Conservation (phyloP, 2,797 vertebrate genomes). For the Sebastes matsubarae region DNA sequence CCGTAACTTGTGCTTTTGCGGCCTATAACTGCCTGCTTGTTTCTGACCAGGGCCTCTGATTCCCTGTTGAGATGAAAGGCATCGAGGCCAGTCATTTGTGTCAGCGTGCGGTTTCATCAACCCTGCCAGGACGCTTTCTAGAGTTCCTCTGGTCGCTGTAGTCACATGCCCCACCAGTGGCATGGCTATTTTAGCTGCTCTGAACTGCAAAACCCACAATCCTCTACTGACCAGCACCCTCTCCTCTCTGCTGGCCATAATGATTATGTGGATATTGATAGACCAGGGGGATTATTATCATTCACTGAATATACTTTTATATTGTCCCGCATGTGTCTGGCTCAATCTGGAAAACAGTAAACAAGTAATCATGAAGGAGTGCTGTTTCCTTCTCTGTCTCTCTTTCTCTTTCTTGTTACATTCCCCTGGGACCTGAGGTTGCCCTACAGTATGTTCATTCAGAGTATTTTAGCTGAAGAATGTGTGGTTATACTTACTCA, state of each 20-base stretch:
- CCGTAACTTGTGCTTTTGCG: constrained; percentile 71
- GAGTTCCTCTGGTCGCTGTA: constrained; percentile 69
- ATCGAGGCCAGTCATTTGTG: constrained; percentile 77
- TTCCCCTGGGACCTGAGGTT: neutral
- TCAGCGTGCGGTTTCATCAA: constrained; percentile 74
- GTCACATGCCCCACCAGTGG: constrained; percentile 68
- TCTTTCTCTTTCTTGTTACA: neutral
- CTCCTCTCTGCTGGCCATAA: constrained; percentile 75
- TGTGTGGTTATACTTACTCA: neutral
- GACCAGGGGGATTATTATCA: constrained; percentile 81
- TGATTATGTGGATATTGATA: constrained; percentile 82
- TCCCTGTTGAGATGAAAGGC: constrained; percentile 79
- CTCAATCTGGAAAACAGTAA: constrained; percentile 59
- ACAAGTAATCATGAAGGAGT: constrained; percentile 50
- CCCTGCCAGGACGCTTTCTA: constrained; percentile 67
- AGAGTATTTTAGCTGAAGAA: constrained; percentile 17
- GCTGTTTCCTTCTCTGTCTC: neutral
- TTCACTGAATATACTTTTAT: constrained; percentile 71
- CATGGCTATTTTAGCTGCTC: constrained; percentile 81
- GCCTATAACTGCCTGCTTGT: constrained; percentile 63
- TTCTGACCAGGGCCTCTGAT: constrained; percentile 68
- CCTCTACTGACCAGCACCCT: constrained; percentile 78
- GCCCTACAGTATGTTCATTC: neutral
- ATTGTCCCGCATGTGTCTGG: constrained; percentile 67
- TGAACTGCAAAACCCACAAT: constrained; percentile 83